phyloP scores from a whole-genome alignment of 2,888 invertebrate species.

The Agrochola circellaris region DNA sequence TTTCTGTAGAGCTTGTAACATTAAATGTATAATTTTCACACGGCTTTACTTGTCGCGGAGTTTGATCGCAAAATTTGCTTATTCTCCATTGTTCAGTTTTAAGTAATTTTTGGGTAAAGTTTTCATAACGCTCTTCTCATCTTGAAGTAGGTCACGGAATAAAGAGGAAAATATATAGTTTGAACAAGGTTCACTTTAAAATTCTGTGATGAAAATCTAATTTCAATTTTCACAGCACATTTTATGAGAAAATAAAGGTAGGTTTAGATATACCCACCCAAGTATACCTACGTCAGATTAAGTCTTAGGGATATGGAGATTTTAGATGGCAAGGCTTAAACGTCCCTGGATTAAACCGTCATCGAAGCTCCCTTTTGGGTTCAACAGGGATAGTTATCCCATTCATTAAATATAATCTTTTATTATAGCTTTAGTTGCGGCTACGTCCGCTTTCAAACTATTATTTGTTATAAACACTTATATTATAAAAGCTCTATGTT shows the following conservation, averaged over 20 bases:
- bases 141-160: conserved; percentile 14
- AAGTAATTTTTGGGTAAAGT: conserved; percentile 1
- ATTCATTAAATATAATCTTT: conserved; percentile 31
- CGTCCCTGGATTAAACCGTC: conserved; percentile 44
- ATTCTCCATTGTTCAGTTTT: conserved; percentile 37
- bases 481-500: not conserved
- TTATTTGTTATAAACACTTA: conserved; percentile 6
- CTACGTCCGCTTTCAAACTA: not conserved
- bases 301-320: conserved; percentile 17
- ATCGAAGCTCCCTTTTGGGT: conserved; percentile 28
- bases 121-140: not conserved
- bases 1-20: conserved; percentile 41
- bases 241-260: conserved; percentile 1
- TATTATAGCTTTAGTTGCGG: conserved; percentile 15
- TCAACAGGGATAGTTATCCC: conserved; percentile 14
- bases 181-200: not conserved
- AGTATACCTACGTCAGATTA: conserved; percentile 16
- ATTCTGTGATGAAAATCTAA: not conserved
- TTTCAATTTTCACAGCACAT: conserved; percentile 15
- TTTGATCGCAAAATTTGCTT: conserved; percentile 46
- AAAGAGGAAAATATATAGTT: not conserved
- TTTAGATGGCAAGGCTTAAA: conserved; percentile 39
- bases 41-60: conserved; percentile 24
- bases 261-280: not conserved
- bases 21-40: conserved; percentile 40